Conservation (phyloP, 2,113 vertebrate genomes). For the Melanocharis versteri region DNA sequence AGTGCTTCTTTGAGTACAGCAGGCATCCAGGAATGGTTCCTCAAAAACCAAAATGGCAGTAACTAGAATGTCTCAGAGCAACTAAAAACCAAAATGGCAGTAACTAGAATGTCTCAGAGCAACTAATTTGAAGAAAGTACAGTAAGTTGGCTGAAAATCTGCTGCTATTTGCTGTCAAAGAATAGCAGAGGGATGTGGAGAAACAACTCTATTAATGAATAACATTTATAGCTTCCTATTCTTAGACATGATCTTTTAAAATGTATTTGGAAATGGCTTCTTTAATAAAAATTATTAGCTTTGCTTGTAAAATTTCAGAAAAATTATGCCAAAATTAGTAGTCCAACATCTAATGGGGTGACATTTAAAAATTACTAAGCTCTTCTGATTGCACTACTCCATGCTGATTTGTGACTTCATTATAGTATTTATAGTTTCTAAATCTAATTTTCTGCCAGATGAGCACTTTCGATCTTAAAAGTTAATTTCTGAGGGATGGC, state of each 20-base stretch:
- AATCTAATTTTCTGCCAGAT: background rate
- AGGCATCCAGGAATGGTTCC: background rate
- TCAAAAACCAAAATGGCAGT: background rate
- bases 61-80: background rate
- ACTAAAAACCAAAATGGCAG: background rate
- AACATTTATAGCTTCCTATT: background rate
- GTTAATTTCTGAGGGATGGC: background rate
- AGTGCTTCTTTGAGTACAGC: background rate
- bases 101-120: background rate
- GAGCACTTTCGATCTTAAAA: background rate
- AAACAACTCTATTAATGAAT: background rate
- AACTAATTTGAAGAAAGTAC: background rate
- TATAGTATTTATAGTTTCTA: constrained; percentile 19
- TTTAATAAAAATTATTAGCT: background rate
- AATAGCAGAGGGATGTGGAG: background rate
- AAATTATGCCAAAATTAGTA: background rate
- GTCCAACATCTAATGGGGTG: background rate
- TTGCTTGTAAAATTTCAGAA: background rate
- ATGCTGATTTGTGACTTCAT: constrained; percentile 9
- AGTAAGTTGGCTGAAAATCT: background rate
- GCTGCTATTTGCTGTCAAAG: background rate
- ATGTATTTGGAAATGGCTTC: background rate
- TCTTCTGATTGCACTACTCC: background rate
- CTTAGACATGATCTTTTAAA: background rate
- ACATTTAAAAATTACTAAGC: constrained; percentile 18